Evolutionary conservation across 2,113 vertebrate genomes (phyloP), one percentile per base, ranked within the genome.

Genomic region (Thryonomys swinderianus): DNA sequence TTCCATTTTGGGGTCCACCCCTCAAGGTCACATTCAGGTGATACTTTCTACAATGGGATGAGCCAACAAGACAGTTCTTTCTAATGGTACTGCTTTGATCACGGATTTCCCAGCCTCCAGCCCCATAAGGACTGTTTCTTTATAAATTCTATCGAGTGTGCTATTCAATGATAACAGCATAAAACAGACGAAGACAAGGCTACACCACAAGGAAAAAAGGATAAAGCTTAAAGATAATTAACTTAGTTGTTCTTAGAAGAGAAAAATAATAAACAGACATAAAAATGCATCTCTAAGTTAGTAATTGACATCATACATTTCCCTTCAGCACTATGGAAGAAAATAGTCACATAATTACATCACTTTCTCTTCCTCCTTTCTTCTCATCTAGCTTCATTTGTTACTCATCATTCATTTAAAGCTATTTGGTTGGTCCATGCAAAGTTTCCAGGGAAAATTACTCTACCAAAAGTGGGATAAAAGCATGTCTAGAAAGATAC

Each of bases 341-440:
- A 83, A 73, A 7, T 40, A 61, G 2, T 88, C 17, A 76, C 88
- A 69, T 86, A 73, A 96, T 86, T 94, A 67, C 59, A 82, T 53
- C 74, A 59, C 17, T 30, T 85, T 85, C 16, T 88, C 27, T 82
- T 91, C n/a, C 48, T 93, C 7, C 23, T 16, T 91, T n/a, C 12
- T 53, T 48, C 13, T 53, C 90, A 30, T n/a, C 37, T 80, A 4
- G 78, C 23, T 94, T 91, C 42, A 88, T 92, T 92, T 13, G 53
- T 82, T 96, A 76, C 92, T 85, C 71, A 95, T 76, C 42, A 13
- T 87, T 85, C 64, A 87, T 16, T 85, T 95, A 66, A 94, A 92
- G 51, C 17, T 55, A 79, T 74, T 94, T 91, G 37, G 14, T 62
- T 85, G n/a, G 12, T 73, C 48, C 53, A 62, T 59, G 62, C 25